Percentiles rank a stretch among this genome's conserved stretches.
Evolutionary conservation across 2,113 vertebrate species (phyloP).

Genomic region (Labeo rohita): DNA sequence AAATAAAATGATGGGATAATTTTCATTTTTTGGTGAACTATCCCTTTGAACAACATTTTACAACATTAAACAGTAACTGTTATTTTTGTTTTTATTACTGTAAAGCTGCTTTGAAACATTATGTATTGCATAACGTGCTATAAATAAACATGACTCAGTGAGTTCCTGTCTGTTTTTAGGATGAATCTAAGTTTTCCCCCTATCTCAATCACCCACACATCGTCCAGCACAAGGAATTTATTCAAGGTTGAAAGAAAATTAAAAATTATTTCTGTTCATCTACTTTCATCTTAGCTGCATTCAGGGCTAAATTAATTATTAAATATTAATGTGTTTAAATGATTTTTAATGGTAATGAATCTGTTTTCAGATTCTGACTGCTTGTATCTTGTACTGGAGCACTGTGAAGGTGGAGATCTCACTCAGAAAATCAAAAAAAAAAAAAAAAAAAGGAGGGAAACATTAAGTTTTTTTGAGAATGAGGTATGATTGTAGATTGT

Average conservation of each 20-base stretch:
- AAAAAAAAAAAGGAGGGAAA: neutral
- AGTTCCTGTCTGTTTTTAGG: too few species aligned
- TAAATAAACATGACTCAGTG: neutral
- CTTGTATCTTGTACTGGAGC: neutral
- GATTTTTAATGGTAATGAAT: too few species aligned
- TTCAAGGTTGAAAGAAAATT: neutral
- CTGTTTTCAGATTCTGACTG: neutral
- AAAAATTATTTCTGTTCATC: neutral
- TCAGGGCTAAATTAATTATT: too few species aligned
- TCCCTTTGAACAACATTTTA: too few species aligned
- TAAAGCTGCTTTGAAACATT: too few species aligned
- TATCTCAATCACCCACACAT: constrained; percentile 12
- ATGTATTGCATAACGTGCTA: too few species aligned
- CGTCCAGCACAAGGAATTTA: neutral
- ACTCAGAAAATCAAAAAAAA: neutral
- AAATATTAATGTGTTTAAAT: too few species aligned
- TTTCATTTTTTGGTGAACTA: too few species aligned
- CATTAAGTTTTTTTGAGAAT: neutral
- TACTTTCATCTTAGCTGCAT: neutral
- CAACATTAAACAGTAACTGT: too few species aligned
- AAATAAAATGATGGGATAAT: too few species aligned
- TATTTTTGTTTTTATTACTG: too few species aligned
- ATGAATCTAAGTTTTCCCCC: neutral
- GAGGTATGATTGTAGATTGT: neutral
- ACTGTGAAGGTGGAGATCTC: neutral